Evolutionary conservation across 2,113 vertebrate species (phyloP).

Genomic region (Sigmodon hispidus): DNA sequence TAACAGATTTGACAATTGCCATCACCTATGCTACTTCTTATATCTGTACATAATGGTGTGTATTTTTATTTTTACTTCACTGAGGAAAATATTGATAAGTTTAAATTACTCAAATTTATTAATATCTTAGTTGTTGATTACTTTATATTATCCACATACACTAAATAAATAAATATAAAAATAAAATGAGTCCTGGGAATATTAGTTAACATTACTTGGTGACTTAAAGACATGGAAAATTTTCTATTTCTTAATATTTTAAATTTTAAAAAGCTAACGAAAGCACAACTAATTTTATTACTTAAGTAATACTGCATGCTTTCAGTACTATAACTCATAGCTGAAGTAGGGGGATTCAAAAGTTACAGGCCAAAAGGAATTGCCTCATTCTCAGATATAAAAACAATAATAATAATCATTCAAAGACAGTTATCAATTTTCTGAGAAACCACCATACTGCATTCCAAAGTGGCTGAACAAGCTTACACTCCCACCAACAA

Average conservation of each 20-base stretch:
- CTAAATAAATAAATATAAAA: not conserved
- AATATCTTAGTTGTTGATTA: not conserved
- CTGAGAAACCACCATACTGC: too few species aligned
- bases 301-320: not conserved
- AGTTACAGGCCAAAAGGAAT: not conserved
- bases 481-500: too few species aligned
- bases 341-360: not conserved
- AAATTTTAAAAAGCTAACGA: not conserved
- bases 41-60: not conserved
- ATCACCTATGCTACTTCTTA: not conserved
- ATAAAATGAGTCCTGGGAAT: not conserved
- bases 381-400: not conserved
- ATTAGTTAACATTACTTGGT: not conserved
- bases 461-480: too few species aligned
- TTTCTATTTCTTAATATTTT: not conserved
- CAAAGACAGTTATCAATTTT: not conserved
- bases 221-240: not conserved
- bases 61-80: not conserved
- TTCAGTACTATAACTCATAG: not conserved
- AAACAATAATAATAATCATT: not conserved
- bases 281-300: not conserved
- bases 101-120: not conserved
- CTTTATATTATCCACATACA: not conserved
- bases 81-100: not conserved
- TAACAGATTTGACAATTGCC: not conserved